Percentiles rank a stretch among this genome's conserved stretches.
Evolutionary conservation across 2,113 vertebrate species (phyloP).

Genomic region (Dolichallabes microphthalmus): DNA sequence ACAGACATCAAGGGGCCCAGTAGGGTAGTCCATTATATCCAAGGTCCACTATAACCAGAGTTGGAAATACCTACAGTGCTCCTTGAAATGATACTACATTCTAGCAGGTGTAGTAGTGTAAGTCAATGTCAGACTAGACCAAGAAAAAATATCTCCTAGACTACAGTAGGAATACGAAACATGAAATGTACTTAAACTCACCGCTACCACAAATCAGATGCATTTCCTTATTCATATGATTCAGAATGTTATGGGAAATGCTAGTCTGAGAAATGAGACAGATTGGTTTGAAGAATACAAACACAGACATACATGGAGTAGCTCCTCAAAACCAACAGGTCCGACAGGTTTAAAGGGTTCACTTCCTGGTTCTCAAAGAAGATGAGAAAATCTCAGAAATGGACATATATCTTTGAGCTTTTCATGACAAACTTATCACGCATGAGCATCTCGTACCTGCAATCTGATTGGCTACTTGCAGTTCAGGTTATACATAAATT

Average conservation of each 20-base stretch:
- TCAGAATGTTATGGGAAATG: neutral
- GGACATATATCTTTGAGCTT: neutral
- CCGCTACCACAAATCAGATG: neutral
- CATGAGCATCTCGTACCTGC: neutral
- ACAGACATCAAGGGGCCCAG: too few relatives aligned
- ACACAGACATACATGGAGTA: neutral
- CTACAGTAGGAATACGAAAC: neutral
- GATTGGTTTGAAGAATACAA: neutral
- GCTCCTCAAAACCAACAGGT: constrained; percentile 21
- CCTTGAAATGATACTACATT: too few relatives aligned
- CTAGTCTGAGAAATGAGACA: neutral
- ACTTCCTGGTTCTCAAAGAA: constrained; percentile 1
- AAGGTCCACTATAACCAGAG: too few relatives aligned
- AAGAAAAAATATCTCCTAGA: neutral
- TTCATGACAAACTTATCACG: neutral
- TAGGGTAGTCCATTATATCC: too few relatives aligned
- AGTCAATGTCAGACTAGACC: too few relatives aligned
- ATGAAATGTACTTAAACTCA: neutral
- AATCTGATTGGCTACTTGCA: neutral
- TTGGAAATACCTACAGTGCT: too few relatives aligned
- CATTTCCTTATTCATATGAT: neutral
- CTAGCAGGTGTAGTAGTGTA: too few relatives aligned
- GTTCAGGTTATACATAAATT: neutral
- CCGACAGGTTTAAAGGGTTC: constrained; percentile 18
- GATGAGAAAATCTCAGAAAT: neutral